Conservation (phyloP, 2,888 invertebrate genomes). For the Notodonta dromedarius region DNA sequence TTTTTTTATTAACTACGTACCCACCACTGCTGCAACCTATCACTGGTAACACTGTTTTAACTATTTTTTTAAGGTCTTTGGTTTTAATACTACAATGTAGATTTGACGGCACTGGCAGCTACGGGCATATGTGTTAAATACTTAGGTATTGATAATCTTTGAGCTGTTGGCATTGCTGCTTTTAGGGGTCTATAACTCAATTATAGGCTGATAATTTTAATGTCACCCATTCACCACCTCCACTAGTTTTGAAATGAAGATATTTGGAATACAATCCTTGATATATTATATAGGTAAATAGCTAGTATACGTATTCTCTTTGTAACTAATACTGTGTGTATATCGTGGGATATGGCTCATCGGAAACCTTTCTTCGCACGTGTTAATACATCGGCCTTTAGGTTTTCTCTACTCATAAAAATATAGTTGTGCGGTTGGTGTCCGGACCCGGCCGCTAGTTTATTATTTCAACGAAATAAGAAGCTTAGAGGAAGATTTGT, state of each 20-base stretch:
- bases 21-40: too few species aligned
- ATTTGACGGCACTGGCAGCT: background rate
- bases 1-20: too few species aligned
- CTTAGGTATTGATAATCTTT: background rate
- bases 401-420: background rate
- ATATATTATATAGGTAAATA: too few species aligned
- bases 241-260: too few species aligned
- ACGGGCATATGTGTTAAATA: background rate
- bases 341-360: background rate
- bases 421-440: background rate
- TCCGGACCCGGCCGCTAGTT: background rate
- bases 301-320: too few species aligned
- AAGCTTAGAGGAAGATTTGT: background rate
- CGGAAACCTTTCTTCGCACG: background rate
- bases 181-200: background rate
- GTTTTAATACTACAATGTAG: background rate
- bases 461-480: constrained; percentile 3
- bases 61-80: too few species aligned
- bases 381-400: background rate
- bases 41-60: background rate
- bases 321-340: too few species aligned
- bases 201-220: too few species aligned
- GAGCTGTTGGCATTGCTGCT: background rate
- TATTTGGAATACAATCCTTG: too few species aligned
- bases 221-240: too few species aligned